These are phyloP conservation scores for Yponomeuta evonymella DNA, from an alignment of 2,888 invertebrate species.

Conservation along the genomic window DNA sequence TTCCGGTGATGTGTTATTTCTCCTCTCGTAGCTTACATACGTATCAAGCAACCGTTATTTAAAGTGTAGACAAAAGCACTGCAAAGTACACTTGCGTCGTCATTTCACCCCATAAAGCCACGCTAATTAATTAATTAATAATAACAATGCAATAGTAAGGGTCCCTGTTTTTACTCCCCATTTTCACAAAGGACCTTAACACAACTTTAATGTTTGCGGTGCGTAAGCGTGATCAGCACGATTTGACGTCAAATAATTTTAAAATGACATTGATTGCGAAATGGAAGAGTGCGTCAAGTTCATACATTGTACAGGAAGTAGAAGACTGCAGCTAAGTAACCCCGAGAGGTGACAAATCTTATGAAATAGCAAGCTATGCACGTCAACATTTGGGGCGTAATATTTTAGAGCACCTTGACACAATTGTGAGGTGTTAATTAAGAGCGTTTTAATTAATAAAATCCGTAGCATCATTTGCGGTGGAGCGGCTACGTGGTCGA, in stretches of 20 bases:
- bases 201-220: slow-evolving; percentile 9
- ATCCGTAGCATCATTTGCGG: background rate
- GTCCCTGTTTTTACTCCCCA: slow-evolving; percentile 13
- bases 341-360: background rate
- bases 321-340: background rate
- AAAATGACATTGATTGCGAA: background rate
- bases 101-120: slow-evolving; percentile 11
- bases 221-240: slow-evolving; percentile 1
- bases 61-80: background rate
- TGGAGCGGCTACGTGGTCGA: background rate
- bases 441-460: background rate
- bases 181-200: slow-evolving; percentile 10
- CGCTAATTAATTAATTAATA: slow-evolving; percentile 14
- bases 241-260: background rate
- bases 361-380: background rate
- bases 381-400: background rate
- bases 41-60: too few species aligned
- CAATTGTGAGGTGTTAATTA: slow-evolving; percentile 3
- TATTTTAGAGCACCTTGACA: background rate
- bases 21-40: too few species aligned
- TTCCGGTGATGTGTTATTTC: too few species aligned
- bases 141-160: slow-evolving; percentile 15
- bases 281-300: background rate
- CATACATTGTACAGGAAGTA: too few species aligned
- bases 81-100: background rate